These are phyloP conservation scores for Stigmatopora nigra DNA, from an alignment of 2,113 vertebrate genomes.

Conservation along the genomic window DNA sequence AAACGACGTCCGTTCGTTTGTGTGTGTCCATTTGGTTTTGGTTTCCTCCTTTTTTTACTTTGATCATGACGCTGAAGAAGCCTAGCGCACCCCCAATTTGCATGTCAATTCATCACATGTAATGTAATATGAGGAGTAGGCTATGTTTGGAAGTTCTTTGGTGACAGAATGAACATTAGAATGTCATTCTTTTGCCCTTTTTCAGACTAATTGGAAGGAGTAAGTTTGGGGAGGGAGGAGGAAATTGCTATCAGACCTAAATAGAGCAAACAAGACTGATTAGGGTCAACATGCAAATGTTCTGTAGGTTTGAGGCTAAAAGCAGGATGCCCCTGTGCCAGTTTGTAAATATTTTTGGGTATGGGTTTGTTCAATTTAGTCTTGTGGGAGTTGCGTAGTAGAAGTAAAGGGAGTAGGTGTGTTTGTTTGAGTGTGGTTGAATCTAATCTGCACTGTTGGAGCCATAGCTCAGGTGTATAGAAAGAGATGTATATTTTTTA, in stretches of 20 bases:
- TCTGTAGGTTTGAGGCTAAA: conserved; percentile 21
- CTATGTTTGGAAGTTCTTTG: conserved; percentile 17
- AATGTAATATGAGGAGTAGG: conserved; percentile 34
- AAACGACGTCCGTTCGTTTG: conserved; percentile 27
- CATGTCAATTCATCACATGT: not conserved
- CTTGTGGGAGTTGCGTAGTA: conserved; percentile 21
- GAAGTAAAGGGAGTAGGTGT: conserved; percentile 6
- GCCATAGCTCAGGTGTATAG: conserved; percentile 54
- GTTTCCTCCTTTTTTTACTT: conserved; percentile 36
- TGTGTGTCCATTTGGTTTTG: conserved; percentile 15
- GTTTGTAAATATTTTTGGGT: conserved; percentile 58
- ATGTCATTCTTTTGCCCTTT: not conserved
- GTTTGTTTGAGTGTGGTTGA: conserved; percentile 1
- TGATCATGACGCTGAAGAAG: conserved; percentile 33
- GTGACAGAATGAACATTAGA: not conserved
- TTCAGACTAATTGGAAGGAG: not conserved
- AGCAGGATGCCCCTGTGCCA: conserved; percentile 8
- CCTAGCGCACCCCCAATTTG: not conserved
- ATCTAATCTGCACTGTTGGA: conserved; percentile 53
- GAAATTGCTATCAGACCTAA: conserved; percentile 8
- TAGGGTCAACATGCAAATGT: conserved; percentile 26
- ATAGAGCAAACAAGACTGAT: conserved; percentile 11
- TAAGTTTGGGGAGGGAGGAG: not conserved
- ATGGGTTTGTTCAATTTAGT: conserved; percentile 17
- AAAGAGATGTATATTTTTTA: conserved; percentile 56